Evolutionary conservation across 2,888 invertebrate species (phyloP).

Genomic region (Drosophila incognita): DNA sequence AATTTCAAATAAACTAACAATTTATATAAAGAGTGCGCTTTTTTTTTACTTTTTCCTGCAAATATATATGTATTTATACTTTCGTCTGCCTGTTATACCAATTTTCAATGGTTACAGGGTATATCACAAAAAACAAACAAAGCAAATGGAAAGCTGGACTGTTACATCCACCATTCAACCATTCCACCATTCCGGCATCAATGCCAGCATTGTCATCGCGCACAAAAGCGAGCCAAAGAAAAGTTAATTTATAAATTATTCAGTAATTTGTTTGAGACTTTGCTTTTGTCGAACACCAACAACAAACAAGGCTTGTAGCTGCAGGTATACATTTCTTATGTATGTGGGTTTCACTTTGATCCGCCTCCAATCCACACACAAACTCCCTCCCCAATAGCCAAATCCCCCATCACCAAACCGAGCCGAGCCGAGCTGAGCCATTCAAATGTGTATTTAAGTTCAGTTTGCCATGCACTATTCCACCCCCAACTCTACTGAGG

Average conservation of each 20-base stretch:
- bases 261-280: slow-evolving; percentile 82
- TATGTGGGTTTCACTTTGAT: slow-evolving; percentile 65
- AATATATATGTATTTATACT: background rate
- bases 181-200: background rate
- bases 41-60: background rate
- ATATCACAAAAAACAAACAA: slow-evolving; percentile 24
- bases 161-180: background rate
- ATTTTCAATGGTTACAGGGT: background rate
- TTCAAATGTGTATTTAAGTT: slow-evolving; percentile 76
- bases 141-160: slow-evolving; percentile 40
- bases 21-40: background rate
- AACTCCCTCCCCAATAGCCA: background rate
- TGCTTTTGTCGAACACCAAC: slow-evolving; percentile 57
- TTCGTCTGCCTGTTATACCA: background rate
- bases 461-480: slow-evolving; percentile 64
- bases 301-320: slow-evolving; percentile 38
- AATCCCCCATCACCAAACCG: background rate
- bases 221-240: slow-evolving; percentile 63
- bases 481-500: slow-evolving; percentile 33
- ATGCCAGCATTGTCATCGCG: slow-evolving; percentile 56
- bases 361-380: slow-evolving; percentile 27
- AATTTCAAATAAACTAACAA: background rate
- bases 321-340: slow-evolving; percentile 71
- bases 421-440: slow-evolving; percentile 29
- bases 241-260: slow-evolving; percentile 81